These are phyloP conservation scores for Catostomus latipinnis DNA, from an alignment of 2,797 vertebrate species.

Conservation along the genomic window DNA sequence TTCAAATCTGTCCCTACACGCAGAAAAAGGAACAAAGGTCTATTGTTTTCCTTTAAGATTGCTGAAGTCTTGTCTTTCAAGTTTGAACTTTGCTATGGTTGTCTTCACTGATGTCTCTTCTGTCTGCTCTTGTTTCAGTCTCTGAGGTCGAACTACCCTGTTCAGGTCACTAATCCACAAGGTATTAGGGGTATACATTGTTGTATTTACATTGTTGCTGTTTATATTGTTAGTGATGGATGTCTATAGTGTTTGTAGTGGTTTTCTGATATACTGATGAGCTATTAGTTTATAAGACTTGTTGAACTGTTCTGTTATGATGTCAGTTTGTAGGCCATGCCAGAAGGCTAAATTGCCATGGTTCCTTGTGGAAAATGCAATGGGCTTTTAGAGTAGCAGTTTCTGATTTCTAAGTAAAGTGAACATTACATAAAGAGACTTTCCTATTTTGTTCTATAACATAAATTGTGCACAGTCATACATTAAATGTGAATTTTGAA, in stretches of 20 bases:
- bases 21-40: slow-evolving; percentile 44
- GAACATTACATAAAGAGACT: no score
- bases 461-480: no score
- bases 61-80: slow-evolving; percentile 14
- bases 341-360: no score
- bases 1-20: slow-evolving; percentile 42
- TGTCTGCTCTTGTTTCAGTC: slow-evolving; percentile 70
- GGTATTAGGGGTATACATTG: slow-evolving; percentile 69
- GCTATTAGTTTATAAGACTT: no score
- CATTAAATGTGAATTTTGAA: no score
- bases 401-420: no score
- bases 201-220: not conserved
- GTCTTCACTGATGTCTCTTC: slow-evolving; percentile 30
- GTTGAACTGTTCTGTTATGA: no score
- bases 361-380: no score
- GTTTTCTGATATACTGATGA: not conserved
- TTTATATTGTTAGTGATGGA: not conserved
- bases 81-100: not conserved
- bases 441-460: no score
- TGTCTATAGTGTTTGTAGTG: not conserved
- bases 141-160: slow-evolving; percentile 87
- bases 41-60: slow-evolving; percentile 37
- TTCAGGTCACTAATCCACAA: slow-evolving; percentile 91
- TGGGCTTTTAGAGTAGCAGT: no score
- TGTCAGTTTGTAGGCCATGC: no score